Conservation (phyloP, 2,888 invertebrate species). For the Trichopria drosophilae region DNA sequence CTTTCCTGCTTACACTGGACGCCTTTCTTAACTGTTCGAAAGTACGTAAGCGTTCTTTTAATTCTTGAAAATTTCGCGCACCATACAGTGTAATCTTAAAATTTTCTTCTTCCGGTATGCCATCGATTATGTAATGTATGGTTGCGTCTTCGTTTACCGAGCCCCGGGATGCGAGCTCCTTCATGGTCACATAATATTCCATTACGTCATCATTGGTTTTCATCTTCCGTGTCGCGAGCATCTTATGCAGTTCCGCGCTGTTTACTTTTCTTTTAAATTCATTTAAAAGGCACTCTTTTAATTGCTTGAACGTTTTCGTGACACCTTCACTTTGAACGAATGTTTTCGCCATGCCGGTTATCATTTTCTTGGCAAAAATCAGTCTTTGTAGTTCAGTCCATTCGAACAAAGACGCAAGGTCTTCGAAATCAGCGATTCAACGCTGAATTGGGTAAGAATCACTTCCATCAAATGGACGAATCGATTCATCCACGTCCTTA, state of each 20-base stretch:
- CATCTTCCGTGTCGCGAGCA: too few species aligned
- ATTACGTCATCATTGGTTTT: constrained; percentile 19
- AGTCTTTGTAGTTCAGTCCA: too few species aligned
- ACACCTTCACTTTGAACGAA: too few species aligned
- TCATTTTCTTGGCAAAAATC: too few species aligned
- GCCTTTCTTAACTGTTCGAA: constrained; percentile 19
- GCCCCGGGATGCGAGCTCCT: constrained; percentile 22
- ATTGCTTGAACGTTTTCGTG: constrained; percentile 27
- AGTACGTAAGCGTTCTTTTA: constrained; percentile 26
- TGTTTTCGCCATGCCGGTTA: too few species aligned
- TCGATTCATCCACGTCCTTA: constrained; percentile 39
- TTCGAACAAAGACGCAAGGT: too few species aligned
- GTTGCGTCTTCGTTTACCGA: constrained; percentile 18
- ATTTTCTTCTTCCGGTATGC: constrained; percentile 21
- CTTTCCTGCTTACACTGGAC: too few species aligned
- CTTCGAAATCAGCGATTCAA: constrained; percentile 39
- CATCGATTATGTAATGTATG: constrained; percentile 30
- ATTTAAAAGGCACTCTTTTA: constrained; percentile 6
- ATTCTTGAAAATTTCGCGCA: constrained; percentile 20
- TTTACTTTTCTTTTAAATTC: too few species aligned
- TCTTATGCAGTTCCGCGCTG: too few species aligned
- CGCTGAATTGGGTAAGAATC: too few species aligned
- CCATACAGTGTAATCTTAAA: constrained; percentile 26
- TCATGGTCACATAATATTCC: too few species aligned
- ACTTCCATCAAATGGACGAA: constrained; percentile 37